These are phyloP conservation scores for Bombus picipes DNA, from an alignment of 1,140 invertebrate species.

Conservation along the genomic window DNA sequence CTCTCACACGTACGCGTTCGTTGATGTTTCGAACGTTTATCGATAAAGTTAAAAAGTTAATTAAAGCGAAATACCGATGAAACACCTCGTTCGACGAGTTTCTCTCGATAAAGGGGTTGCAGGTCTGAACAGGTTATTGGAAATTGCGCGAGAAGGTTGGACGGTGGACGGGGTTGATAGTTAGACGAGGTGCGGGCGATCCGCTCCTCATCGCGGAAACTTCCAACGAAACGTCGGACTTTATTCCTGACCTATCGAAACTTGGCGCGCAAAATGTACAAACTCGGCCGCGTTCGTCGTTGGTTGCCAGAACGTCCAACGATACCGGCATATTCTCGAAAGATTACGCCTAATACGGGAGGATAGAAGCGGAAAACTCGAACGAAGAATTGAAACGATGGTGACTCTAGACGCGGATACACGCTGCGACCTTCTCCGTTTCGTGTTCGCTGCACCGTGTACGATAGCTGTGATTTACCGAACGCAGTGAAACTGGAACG, in stretches of 20 bases:
- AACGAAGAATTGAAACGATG: not conserved
- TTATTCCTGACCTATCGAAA: not conserved
- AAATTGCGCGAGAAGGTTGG: not conserved
- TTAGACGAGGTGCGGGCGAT: not conserved
- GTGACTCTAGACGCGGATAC: not conserved
- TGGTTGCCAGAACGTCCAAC: not conserved
- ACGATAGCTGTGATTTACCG: not conserved
- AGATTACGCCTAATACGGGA: not conserved
- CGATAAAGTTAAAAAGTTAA: not conserved
- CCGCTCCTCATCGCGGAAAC: not conserved
- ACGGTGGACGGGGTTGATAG: not conserved
- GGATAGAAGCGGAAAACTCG: not conserved
- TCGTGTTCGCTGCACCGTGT: not conserved
- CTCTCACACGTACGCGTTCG: too few species aligned
- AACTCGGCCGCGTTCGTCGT: slow-evolving; percentile 14
- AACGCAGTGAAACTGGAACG: too few species aligned
- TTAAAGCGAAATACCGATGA: slow-evolving; percentile 3
- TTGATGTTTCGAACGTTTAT: not conserved
- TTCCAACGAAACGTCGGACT: not conserved
- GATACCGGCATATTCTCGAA: not conserved
- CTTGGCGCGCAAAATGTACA: not conserved
- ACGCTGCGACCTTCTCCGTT: not conserved
- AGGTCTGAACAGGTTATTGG: not conserved
- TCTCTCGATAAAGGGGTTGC: too few species aligned
- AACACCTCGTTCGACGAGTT: not conserved